Percentiles rank a stretch among this genome's conserved stretches.
These are phyloP conservation scores for Strigamia transsilvanica DNA, from an alignment of 2,888 invertebrate species.

Conservation along the genomic window DNA sequence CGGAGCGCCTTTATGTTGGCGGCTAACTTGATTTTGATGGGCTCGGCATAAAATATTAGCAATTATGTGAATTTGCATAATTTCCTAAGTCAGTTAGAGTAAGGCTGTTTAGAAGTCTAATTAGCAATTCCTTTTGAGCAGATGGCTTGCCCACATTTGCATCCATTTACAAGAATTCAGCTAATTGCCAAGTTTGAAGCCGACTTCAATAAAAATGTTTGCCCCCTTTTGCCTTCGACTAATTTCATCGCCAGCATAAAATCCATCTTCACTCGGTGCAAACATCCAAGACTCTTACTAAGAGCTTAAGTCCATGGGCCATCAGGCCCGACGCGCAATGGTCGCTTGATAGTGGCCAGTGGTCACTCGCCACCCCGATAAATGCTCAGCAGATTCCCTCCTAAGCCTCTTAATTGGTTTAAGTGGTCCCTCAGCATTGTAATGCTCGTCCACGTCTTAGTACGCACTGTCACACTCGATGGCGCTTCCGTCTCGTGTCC, in stretches of 20 bases:
- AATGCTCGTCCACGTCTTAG: slow-evolving; percentile 36
- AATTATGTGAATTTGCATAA: slow-evolving; percentile 54
- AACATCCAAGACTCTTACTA: slow-evolving; percentile 11
- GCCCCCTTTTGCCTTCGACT: slow-evolving; percentile 20
- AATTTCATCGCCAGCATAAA: slow-evolving; percentile 15
- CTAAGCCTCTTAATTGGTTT: slow-evolving; percentile 54
- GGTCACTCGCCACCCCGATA: slow-evolving; percentile 48
- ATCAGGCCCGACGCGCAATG: slow-evolving; percentile 22
- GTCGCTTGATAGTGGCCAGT: slow-evolving; percentile 29
- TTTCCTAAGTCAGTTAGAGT: slow-evolving; percentile 55
- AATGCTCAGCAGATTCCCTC: slow-evolving; percentile 30
- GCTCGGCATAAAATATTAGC: slow-evolving; percentile 55
- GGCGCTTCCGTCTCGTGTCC: slow-evolving; percentile 24
- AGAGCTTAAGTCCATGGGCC: slow-evolving; percentile 25
- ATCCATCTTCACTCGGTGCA: slow-evolving; percentile 1
- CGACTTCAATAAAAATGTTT: slow-evolving; percentile 12
- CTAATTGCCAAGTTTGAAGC: slow-evolving; percentile 54
- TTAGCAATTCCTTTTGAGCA: slow-evolving; percentile 55
- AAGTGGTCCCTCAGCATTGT: slow-evolving; percentile 51
- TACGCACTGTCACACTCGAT: slow-evolving; percentile 42
- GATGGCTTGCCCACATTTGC: slow-evolving; percentile 54
- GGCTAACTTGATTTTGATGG: slow-evolving; percentile 55
- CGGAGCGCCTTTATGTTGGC: slow-evolving; percentile 43
- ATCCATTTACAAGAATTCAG: slow-evolving; percentile 54
- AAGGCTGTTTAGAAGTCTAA: slow-evolving; percentile 54